A percentile compares a stretch with the other conserved stretches of the same genome.
These are phyloP conservation scores for Martes martes DNA, from an alignment of 2,113 vertebrate genomes.

Conservation along the genomic window DNA sequence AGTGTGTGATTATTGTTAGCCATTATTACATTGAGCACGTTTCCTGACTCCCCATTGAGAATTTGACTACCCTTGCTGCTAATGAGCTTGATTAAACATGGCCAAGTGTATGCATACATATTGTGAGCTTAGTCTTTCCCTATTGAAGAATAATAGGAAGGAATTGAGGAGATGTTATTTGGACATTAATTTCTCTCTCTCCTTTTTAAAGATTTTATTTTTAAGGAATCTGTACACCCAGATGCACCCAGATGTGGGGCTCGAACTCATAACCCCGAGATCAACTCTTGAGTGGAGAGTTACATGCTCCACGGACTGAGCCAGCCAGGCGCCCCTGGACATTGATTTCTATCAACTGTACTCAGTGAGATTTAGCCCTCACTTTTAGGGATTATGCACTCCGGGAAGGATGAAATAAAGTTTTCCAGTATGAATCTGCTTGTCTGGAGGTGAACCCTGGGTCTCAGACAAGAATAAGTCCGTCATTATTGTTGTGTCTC, in stretches of 20 bases:
- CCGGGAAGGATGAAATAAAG: not conserved
- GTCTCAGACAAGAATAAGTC: constrained; percentile 33
- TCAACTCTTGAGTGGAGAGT: not conserved
- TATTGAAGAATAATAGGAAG: not conserved
- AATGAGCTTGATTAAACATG: not conserved
- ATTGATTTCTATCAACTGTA: not conserved
- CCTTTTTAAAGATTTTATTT: not conserved
- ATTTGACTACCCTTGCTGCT: not conserved
- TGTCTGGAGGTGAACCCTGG: constrained; percentile 26
- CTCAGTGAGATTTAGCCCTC: not conserved
- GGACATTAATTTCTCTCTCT: not conserved
- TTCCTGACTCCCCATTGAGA: not conserved
- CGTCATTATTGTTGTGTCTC: not conserved
- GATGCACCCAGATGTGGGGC: not conserved
- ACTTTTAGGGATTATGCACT: not conserved
- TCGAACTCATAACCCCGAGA: not conserved
- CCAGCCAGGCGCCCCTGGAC: not conserved
- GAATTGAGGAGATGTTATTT: not conserved
- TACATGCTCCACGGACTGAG: not conserved
- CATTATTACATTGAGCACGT: not conserved
- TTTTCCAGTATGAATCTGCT: constrained; percentile 24
- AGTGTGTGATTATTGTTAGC: not conserved
- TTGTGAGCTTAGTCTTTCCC: not conserved
- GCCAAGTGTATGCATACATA: not conserved
- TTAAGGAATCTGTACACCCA: not conserved